Evolutionary conservation across 2,888 invertebrate genomes (phyloP).

Genomic region (Caenorhabditis macrosperma): DNA sequence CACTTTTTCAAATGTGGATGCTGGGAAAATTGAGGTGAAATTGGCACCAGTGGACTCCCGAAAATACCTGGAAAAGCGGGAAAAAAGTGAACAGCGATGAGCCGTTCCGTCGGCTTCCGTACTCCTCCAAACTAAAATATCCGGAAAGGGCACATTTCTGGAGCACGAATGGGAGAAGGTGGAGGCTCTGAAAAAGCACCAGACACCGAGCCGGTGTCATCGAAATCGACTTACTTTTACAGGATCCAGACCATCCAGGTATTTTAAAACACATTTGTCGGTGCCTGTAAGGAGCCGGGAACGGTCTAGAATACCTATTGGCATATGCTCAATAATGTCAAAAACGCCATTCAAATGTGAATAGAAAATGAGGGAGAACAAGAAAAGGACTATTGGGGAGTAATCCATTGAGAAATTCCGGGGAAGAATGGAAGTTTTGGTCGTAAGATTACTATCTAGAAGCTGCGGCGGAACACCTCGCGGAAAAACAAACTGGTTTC

Average conservation of each 20-base stretch:
- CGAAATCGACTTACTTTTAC: neutral
- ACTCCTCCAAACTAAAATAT: slow-evolving; percentile 28
- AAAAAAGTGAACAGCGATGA: slow-evolving; percentile 9
- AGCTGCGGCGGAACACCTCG: neutral
- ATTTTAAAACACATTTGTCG: slow-evolving; percentile 25
- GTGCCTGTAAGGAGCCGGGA: slow-evolving; percentile 2
- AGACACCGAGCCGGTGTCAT: neutral
- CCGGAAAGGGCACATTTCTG: slow-evolving; percentile 26
- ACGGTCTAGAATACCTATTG: slow-evolving; percentile 18
- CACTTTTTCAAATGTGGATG: slow-evolving; percentile 30
- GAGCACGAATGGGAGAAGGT: neutral
- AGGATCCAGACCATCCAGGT: neutral
- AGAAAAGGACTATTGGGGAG: slow-evolving; percentile 21
- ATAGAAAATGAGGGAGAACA: slow-evolving; percentile 39
- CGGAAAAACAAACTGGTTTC: neutral
- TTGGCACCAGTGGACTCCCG: too few species aligned
- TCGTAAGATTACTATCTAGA: neutral
- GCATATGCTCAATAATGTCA: slow-evolving; percentile 15
- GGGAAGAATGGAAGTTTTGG: neutral
- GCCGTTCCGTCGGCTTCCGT: neutral
- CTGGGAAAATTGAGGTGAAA: slow-evolving; percentile 5
- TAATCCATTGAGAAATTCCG: neutral
- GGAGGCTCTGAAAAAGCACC: slow-evolving; percentile 5
- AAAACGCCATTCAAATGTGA: slow-evolving; percentile 29
- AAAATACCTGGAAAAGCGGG: slow-evolving; percentile 29